Base-by-base conservation (phyloP, 2,888 invertebrate genomes). In the Linnaemya tessellans region DNA sequence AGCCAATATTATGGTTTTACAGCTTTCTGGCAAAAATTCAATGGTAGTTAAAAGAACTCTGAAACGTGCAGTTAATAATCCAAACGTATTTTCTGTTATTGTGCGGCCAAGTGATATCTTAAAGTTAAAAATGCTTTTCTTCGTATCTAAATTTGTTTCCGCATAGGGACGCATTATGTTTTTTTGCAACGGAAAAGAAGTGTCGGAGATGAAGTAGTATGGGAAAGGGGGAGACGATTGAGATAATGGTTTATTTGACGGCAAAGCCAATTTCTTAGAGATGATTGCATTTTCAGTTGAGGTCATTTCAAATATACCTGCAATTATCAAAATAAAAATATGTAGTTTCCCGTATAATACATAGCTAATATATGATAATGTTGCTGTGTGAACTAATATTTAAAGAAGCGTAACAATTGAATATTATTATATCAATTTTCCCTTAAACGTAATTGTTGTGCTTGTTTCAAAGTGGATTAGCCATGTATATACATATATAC, bases 31-130 rank as follows among this genome's bases (percentile, higher is more conserved):
- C 1, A 65, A 60, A 62, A 84, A 74, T 46, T 87, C 73, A 15
- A 88, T 49, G 7, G 78, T 56, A 25, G 62, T 84, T n/a, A 18
- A 56, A 10, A 88, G 74, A 38, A 87, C 60, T n/a, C 87, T 56
- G 82, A 85, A 87, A 13, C 86, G 71, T 13, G 87, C 71, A 8
- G 51, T 58, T 46, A 87, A 74, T 30, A 88, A 65, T n/a, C 87
- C 87, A 84, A 88, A 87, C 4, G 78, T 56, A 30, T 87, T 87
- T 43, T 87, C 86, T 20, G 71, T 80, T 11, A 74, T 60, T 9
- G 73, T 22, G 3, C 54, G 43, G 15, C 81, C 84, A 38, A 80
- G 60, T 30, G 86, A 78, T 11, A 86, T 51, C 13, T 79, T 67
- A 25, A 80, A 67, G 25, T 87, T 87, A 11, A 82, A 87, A 49